Percentiles rank a stretch among this genome's conserved stretches.
Conservation (phyloP, 2,888 invertebrate genomes). For the Trachelus iudaicus region DNA sequence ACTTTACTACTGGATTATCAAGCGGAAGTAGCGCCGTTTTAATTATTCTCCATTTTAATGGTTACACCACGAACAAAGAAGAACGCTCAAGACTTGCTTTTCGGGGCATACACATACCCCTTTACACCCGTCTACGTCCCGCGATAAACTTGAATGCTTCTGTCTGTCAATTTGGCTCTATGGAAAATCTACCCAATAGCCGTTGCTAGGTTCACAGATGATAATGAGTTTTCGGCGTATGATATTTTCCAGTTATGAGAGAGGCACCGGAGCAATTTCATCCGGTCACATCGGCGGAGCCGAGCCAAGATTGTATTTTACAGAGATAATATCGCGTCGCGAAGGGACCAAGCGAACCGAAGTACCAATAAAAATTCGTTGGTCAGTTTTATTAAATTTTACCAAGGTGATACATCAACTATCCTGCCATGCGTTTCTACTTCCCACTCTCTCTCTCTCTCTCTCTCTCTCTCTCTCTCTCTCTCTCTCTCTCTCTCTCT, state of each 20-base stretch:
- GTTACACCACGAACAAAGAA: neutral
- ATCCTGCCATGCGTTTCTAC: neutral
- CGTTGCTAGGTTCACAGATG: neutral
- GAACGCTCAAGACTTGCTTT: neutral
- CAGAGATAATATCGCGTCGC: slow-evolving; percentile 36
- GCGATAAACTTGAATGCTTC: neutral
- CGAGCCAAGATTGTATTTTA: slow-evolving; percentile 38
- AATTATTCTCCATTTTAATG: neutral
- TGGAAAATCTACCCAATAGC: neutral
- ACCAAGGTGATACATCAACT: slow-evolving; percentile 15
- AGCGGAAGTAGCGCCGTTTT: neutral
- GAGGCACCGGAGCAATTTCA: neutral
- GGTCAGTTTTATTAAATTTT: slow-evolving; percentile 40
- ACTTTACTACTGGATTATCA: neutral
- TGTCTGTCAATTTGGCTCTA: neutral
- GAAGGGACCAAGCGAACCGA: slow-evolving; percentile 9
- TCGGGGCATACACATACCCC: neutral
- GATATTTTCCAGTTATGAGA: slow-evolving; percentile 4
- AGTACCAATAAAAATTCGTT: slow-evolving; percentile 38
- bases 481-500: neutral
- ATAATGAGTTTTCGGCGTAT: neutral
- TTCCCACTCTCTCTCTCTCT: neutral
- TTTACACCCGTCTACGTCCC: neutral
- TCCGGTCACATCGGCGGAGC: neutral
- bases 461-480: neutral